A percentile compares a stretch with the other conserved stretches of the same genome.
Conservation (phyloP, 2,113 vertebrate species). For the Thermophis baileyi region DNA sequence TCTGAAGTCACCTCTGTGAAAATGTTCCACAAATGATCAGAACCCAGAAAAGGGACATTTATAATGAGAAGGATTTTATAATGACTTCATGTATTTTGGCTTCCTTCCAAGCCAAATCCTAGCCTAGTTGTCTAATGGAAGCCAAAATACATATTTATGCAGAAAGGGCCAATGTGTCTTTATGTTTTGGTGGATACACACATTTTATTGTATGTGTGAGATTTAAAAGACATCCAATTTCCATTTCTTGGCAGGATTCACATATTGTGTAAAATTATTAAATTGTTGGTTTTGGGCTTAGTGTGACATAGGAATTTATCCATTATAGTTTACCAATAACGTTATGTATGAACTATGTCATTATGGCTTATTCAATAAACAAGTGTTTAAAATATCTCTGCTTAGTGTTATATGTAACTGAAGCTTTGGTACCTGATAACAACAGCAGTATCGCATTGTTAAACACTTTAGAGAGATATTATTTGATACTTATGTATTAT, state of each 20-base stretch:
- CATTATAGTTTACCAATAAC: background rate
- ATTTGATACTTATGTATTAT: background rate
- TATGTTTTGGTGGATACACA: background rate
- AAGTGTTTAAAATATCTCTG: background rate
- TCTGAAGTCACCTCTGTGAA: background rate
- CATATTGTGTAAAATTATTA: background rate
- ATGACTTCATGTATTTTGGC: background rate
- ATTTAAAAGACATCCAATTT: background rate
- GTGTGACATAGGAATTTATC: background rate
- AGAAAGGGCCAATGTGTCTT: background rate
- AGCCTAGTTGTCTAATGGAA: background rate
- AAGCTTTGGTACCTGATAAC: background rate
- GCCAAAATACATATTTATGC: background rate
- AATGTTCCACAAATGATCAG: background rate
- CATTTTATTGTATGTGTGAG: background rate
- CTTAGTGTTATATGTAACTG: background rate
- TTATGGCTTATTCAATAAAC: background rate
- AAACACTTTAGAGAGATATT: background rate
- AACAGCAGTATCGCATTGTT: background rate
- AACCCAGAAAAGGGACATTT: background rate
- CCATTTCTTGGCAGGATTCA: background rate
- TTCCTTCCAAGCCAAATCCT: background rate
- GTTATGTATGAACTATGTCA: background rate
- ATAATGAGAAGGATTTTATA: background rate
- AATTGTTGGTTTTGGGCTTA: background rate